phyloP scores from a whole-genome alignment of 2,888 invertebrate species.

The Agrotis puta region DNA sequence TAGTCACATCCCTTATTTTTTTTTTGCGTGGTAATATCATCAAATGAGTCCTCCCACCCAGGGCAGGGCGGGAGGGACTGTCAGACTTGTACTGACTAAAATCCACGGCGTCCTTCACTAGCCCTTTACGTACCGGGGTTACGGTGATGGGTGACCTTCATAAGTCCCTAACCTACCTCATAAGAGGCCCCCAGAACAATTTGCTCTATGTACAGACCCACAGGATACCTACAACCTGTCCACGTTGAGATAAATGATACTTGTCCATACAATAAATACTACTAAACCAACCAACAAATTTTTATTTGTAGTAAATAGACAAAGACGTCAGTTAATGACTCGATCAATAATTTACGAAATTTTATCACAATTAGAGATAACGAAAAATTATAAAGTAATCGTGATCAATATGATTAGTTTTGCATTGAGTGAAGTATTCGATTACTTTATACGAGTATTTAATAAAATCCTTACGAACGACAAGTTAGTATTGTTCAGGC shows the following conservation, averaged over 20 bases:
- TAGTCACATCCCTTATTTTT: background rate
- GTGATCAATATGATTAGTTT: background rate
- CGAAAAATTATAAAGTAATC: background rate
- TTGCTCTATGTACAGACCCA: too few species aligned
- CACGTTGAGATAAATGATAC: too few species aligned
- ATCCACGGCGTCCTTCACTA: too few species aligned
- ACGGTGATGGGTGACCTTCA: background rate
- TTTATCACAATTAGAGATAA: slow-evolving; percentile 3
- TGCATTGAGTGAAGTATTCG: background rate
- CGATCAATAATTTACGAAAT: background rate
- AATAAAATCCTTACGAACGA: background rate
- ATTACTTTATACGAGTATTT: slow-evolving; percentile 1
- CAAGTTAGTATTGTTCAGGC: background rate
- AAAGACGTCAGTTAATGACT: background rate
- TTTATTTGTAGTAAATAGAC: background rate
- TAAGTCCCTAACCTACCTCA: background rate
- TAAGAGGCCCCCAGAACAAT: background rate
- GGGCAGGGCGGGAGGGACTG: too few species aligned
- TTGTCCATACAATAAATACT: too few species aligned
- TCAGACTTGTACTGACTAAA: too few species aligned
- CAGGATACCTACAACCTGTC: too few species aligned
- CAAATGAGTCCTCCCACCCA: too few species aligned
- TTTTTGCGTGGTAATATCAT: too few species aligned
- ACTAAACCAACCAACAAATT: background rate
- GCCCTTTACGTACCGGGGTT: too few species aligned